Base-by-base conservation (phyloP, 2,113 vertebrate species). In the Sinocyclocheilus anshuiensis region DNA sequence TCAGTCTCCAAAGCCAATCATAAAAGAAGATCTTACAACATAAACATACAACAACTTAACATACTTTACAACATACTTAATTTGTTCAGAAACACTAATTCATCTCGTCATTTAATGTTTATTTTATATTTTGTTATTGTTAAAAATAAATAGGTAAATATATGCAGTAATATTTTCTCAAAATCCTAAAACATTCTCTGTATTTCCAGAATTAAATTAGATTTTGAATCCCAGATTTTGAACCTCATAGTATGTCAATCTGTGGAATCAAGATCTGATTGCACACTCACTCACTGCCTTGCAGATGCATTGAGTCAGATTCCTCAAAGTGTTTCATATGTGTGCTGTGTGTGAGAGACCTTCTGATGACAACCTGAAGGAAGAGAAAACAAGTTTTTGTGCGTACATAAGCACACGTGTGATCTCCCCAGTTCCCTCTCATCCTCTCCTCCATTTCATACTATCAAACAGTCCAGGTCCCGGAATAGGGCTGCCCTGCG, bases 271-370 rank as follows among this genome's bases (percentile, higher is more conserved):
- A 59, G 20, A 33, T 29, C 53, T 79, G 24, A 77, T 77, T 22
- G 48, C 29, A 69, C 24, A 94, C 22, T 53, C 72, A 82, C 75
- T 53, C 24, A 11, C 45, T 48, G 42, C 8, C 42, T 45, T 42
- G 42, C 42, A 9, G 8, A 42, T 42, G 42, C 45, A 48, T 12
- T 48, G 45, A 48, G 45, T 48, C 79, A 77, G 84, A 86, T 84
- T 88, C 84, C 72, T 77, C 6, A 86, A 89, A 88, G 88, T 89
- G 88, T 91, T 91, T 90, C 87, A 91, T 90, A 87, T 95, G 95
- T 95, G 95, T 93, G 95, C 94, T 94, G 95, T 93, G 95, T 96
- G 96, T 94, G 95, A 95, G 95, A 96, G 96, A 95, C 95, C 95
- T 91, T 96, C 94, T 93, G 96, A 96, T 96, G 96, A 97, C 96